Conservation (phyloP, 1,140 invertebrate species). For the Babylonia areolata region DNA sequence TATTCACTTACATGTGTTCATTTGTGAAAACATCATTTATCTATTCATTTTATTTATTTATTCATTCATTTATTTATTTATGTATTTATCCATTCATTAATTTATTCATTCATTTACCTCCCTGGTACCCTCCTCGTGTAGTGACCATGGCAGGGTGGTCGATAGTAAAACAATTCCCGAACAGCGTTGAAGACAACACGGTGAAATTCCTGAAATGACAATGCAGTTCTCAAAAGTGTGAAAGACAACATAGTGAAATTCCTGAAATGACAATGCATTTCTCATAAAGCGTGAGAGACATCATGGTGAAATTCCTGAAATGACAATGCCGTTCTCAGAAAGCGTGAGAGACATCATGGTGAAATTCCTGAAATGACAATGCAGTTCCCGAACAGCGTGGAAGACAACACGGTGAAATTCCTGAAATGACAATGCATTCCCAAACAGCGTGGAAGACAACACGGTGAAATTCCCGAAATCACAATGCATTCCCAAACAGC, state of each 20-base stretch:
- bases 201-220: slow-evolving; percentile 53
- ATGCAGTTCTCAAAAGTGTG: no score
- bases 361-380: no score
- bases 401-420: slow-evolving; percentile 43
- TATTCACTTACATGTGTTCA: no score
- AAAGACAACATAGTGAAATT: no score
- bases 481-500: slow-evolving; percentile 60
- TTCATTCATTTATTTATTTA: no score
- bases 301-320: slow-evolving; percentile 50
- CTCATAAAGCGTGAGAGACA: slow-evolving; percentile 50
- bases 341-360: no score
- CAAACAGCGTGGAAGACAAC: slow-evolving; percentile 47
- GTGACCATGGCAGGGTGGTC: slow-evolving; percentile 48
- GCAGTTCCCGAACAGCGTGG: slow-evolving; percentile 62
- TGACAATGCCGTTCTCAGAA: no score
- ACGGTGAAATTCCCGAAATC: slow-evolving; percentile 50
- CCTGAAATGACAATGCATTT: no score
- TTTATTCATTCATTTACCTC: no score
- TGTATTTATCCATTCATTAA: no score
- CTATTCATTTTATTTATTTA: no score
- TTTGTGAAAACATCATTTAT: no score
- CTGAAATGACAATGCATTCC: slow-evolving; percentile 58
- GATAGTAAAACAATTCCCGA: slow-evolving; percentile 69
- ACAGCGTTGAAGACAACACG: slow-evolving; percentile 37
- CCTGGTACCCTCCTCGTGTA: slow-evolving; percentile 38